Evolutionary conservation across 92 coral and sea anemone species (phyloP).

Genomic region (Zoanthus gigantus): DNA sequence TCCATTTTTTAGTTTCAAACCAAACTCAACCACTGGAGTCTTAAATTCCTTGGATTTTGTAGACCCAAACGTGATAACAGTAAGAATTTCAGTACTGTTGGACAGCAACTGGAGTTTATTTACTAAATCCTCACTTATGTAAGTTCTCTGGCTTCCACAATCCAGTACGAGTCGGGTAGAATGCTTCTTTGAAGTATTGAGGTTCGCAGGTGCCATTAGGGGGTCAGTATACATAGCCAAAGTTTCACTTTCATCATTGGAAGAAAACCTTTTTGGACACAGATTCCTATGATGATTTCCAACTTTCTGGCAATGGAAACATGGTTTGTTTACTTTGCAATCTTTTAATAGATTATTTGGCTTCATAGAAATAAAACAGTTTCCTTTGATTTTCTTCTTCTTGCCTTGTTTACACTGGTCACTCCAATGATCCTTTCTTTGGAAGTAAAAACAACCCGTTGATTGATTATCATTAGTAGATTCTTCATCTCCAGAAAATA

Average conservation of each 20-base stretch:
- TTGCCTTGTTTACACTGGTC: slow-evolving; percentile 43
- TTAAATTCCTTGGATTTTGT: too few species aligned
- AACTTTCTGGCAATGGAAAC: slow-evolving; percentile 30
- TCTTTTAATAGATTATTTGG: slow-evolving; percentile 35
- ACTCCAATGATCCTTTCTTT: slow-evolving; percentile 55
- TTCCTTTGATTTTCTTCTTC: slow-evolving; percentile 18
- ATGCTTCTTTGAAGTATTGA: too few species aligned
- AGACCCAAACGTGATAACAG: too few species aligned
- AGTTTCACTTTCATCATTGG: neutral
- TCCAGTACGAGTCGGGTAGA: too few species aligned
- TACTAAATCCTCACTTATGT: too few species aligned
- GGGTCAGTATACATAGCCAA: too few species aligned
- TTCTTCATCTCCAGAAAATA: slow-evolving; percentile 51
- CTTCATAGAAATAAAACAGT: slow-evolving; percentile 32
- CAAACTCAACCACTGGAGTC: too few species aligned
- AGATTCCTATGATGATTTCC: slow-evolving; percentile 28
- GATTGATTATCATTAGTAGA: slow-evolving; percentile 35
- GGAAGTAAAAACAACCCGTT: slow-evolving; percentile 44
- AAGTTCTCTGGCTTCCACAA: too few species aligned
- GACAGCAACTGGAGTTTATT: too few species aligned
- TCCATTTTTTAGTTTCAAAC: too few species aligned
- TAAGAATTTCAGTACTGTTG: too few species aligned
- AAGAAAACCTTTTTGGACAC: slow-evolving; percentile 8
- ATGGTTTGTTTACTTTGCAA: slow-evolving; percentile 40
- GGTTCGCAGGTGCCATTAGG: too few species aligned